Base-by-base conservation (phyloP, 2,888 invertebrate genomes). In the Nemotelus pantherinus region DNA sequence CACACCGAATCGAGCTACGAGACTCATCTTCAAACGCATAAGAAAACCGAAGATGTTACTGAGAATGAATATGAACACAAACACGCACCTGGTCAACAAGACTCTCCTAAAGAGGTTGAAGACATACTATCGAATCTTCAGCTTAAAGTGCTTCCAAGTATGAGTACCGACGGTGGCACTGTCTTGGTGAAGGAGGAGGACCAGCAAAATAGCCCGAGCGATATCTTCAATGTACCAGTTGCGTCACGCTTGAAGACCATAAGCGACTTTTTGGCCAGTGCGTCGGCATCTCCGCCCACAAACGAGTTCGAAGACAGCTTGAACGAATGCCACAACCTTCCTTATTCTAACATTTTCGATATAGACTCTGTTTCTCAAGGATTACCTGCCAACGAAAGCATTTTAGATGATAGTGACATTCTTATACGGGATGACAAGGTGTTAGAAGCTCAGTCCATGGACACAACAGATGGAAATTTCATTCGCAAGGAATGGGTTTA, bases 401-500 rank as follows among this genome's bases (percentile, higher is more conserved):
- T 87, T 82, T 85, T 86, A 72, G 86, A 85, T 3, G 68, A 68
- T 39, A 25, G 10, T 9, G 68, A 68, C 50, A 6, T 53, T 3
- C 41, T 50, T 3, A 39, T 39, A 25, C 50, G 68, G 41, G 53
- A 25, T 53, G 53, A 53, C 7, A 68, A 45, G 5, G 45, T 48
- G 47, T n/a, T 3, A 10, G 48, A 67, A 9, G 1, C 47, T 3
- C 47, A 47, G n/a, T n/a, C 45, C 9, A 39, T 44, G 44, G 47
- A 84, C 43, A 85, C 86, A 25, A 86, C 84, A 67, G 86, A 86
- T 78, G 86, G 85, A 6, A 87, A 87, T 78, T 86, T 86, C 79
- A 86, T 86, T 43, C 86, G 86, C 43, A 86, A 87, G 82, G 87
- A 87, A 81, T 86, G 87, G 87, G 86, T 84, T 48, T 86, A 86